Evolutionary conservation across 2,113 vertebrate species (phyloP), one percentile per base, ranked within the genome.

Genomic region (Sporophila hypoxantha): DNA sequence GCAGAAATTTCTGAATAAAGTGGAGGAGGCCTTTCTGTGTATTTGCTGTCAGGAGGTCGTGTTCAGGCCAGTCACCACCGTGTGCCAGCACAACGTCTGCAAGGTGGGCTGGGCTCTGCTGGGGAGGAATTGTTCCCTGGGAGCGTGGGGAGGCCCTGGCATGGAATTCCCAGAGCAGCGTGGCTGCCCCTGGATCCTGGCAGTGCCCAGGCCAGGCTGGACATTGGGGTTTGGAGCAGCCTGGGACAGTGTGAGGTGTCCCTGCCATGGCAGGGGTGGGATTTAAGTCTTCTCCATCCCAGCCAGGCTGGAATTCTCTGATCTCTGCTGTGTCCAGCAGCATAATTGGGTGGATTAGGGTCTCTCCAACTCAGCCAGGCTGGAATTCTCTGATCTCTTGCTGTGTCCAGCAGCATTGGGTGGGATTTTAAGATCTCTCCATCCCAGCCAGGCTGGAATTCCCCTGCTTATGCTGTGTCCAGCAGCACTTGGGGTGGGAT

Each of bases 1-100:
- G 6, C 96, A 99, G 98, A 98, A 97, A 94, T 99, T 99, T 80
- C 94, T 99, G 46, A 98, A 49, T 70, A 99, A 99, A 82, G 98
- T 99, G 56, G 98, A 98, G 79, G 99, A 99, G 76, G 94, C 98
- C 7, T 99, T 99, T 83, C 94, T 98, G 89, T 99, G 99, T 64
- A 99, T 99, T 50, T 99, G 99, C 96, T 99, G 99, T 77, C 99
- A 99, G 95, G 99, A 99, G 93, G 97, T 99, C 49, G 99, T 99
- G 70, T 99, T 96, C 82, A 96, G 97, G 85, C 99, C 99, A 0
- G 78, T 99, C 94, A 99, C 99, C 29, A 99, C 99, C 1, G 97
- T 98, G 41, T 99, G 99, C 94, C 98, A 98, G 27, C 99, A 99
- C 95, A 99, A 99, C 2, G 98, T 99, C 60, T 99, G 99, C 96